phyloP scores from a whole-genome alignment of 2,797 vertebrate genomes.

The Synanceia verrucosa region DNA sequence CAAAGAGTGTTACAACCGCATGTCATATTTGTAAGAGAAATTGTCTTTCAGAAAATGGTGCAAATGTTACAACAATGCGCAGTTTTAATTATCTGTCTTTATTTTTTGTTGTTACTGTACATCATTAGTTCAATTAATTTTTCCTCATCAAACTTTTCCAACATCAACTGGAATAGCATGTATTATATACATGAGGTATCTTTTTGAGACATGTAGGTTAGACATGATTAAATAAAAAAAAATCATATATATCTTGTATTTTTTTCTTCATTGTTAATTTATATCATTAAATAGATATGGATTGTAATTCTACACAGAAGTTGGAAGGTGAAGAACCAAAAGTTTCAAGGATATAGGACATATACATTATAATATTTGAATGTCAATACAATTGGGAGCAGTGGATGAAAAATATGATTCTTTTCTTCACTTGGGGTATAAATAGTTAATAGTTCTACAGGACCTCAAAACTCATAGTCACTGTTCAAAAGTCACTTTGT shows the following conservation, averaged over 20 bases:
- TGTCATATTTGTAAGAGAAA: background rate
- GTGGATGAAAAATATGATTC: too few relatives aligned
- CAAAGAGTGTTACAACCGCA: background rate
- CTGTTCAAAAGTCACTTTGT: background rate
- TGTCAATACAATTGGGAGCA: background rate
- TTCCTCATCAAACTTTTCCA: too few relatives aligned
- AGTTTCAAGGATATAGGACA: background rate
- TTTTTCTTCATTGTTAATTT: background rate
- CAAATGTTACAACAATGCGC: background rate
- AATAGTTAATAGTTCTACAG: background rate
- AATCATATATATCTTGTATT: background rate
- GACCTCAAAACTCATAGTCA: background rate
- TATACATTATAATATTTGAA: background rate
- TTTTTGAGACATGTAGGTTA: too few relatives aligned
- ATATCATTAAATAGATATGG: background rate
- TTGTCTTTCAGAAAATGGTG: background rate
- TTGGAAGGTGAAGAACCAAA: background rate
- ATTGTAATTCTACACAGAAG: background rate
- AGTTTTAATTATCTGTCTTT: background rate
- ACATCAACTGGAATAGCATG: background rate
- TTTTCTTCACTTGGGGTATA: background rate
- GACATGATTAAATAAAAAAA: background rate
- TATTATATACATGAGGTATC: background rate
- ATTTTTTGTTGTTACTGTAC: background rate
- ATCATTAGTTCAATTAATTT: background rate